These are phyloP conservation scores for Lampropteryx suffumata DNA, from an alignment of 2,888 invertebrate genomes.

Conservation along the genomic window DNA sequence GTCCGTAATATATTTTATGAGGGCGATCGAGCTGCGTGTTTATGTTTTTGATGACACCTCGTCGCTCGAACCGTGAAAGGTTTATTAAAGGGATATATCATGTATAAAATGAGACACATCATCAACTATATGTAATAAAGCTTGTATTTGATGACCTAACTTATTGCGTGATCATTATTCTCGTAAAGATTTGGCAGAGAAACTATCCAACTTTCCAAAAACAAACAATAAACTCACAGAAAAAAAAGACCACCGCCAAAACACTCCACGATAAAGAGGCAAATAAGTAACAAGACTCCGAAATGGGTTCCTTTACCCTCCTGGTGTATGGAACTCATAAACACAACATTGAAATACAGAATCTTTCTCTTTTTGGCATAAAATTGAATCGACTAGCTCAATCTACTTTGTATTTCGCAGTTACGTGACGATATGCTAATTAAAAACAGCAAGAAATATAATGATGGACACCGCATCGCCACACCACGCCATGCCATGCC, in stretches of 20 bases:
- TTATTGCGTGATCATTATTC: not conserved
- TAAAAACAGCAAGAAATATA: conserved; percentile 30
- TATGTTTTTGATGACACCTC: conserved; percentile 27
- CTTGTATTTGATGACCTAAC: not conserved
- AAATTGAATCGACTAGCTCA: conserved; percentile 1
- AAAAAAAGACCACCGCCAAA: too few relatives aligned
- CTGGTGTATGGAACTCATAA: not conserved
- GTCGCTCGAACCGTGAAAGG: conserved; percentile 19
- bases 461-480: conserved; percentile 19
- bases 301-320: conserved; percentile 8
- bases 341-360: not conserved
- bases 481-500: conserved; percentile 34
- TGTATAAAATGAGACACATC: not conserved
- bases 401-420: conserved; percentile 25
- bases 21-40: conserved; percentile 22
- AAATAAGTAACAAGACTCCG: not conserved
- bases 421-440: conserved; percentile 64
- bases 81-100: conserved; percentile 21
- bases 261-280: too few relatives aligned
- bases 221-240: too few relatives aligned
- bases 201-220: too few relatives aligned
- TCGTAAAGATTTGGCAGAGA: not conserved
- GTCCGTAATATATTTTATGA: conserved; percentile 26
- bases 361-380: not conserved
- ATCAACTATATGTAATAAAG: not conserved